These are phyloP conservation scores for Suncus etruscus DNA, from an alignment of 2,113 vertebrate species.

Conservation along the genomic window DNA sequence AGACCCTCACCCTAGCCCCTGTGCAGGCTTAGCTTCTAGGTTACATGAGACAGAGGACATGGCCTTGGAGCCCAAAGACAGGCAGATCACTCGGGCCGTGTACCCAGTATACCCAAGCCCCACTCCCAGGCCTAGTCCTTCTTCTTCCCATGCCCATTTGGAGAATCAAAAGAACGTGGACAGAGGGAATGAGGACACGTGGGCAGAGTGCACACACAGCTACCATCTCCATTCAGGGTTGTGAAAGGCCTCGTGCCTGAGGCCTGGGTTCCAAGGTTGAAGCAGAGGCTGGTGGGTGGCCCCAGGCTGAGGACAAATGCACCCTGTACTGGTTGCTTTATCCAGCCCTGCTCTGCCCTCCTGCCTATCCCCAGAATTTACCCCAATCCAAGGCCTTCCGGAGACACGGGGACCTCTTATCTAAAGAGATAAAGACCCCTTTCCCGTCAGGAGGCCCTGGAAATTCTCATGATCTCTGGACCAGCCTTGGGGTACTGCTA, in stretches of 20 bases:
- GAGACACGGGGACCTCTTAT: constrained; percentile 49
- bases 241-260: constrained; percentile 13
- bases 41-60: accelerated
- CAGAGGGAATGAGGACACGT: not conserved
- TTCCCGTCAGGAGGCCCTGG: constrained; percentile 45
- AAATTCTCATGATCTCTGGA: constrained; percentile 4
- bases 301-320: constrained; percentile 50
- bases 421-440: constrained; percentile 65
- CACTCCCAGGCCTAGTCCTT: not conserved
- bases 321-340: constrained; percentile 12
- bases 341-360: not conserved
- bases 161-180: constrained; percentile 59
- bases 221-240: constrained; percentile 59
- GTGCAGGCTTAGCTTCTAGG: not conserved
- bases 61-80: not conserved
- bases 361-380: not conserved
- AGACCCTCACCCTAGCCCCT: not conserved
- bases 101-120: constrained; percentile 45
- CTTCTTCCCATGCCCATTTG: constrained; percentile 50
- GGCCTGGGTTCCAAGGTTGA: constrained; percentile 64
- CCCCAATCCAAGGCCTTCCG: constrained; percentile 1
- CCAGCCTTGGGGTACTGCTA: constrained; percentile 6
- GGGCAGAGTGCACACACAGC: constrained; percentile 47
- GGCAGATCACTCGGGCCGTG: no score
- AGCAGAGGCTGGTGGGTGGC: constrained; percentile 25